A percentile compares a stretch with the other conserved stretches of the same genome.
Evolutionary conservation across 2,113 vertebrate species (phyloP).

Genomic region (Nothobranchius furzeri): DNA sequence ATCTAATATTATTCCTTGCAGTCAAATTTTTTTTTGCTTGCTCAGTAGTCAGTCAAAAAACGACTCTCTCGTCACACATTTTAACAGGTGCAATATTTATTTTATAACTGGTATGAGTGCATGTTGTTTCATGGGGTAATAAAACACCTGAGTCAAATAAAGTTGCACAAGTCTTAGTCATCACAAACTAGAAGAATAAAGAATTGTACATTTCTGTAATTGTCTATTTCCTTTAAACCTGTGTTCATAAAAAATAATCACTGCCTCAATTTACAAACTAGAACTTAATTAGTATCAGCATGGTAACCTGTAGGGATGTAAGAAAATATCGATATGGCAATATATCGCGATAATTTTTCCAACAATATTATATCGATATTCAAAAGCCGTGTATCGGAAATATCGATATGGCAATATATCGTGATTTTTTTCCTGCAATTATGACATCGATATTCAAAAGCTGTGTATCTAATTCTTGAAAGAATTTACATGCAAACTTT

Average conservation of each 20-base stretch:
- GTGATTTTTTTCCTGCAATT: no score
- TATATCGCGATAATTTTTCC: no score
- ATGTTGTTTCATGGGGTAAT: conserved; percentile 37
- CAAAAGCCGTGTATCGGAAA: no score
- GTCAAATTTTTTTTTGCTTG: conserved; percentile 9
- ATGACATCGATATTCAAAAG: no score
- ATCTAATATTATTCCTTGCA: conserved; percentile 17
- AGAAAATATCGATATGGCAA: no score
- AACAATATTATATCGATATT: no score
- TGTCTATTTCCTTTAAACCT: not conserved
- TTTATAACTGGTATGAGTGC: conserved; percentile 33
- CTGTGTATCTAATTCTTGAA: no score
- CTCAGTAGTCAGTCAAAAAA: conserved; percentile 18
- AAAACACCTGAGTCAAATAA: conserved; percentile 32
- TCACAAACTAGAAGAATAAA: not conserved
- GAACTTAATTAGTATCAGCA: conserved; percentile 5
- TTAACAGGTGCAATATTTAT: conserved; percentile 39
- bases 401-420: no score
- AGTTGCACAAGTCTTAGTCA: conserved; percentile 26
- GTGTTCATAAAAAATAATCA: conserved; percentile 11
- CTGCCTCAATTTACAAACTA: conserved; percentile 6
- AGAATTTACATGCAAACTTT: no score
- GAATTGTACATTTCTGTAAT: conserved; percentile 7
- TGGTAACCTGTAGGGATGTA: conserved; percentile 3
- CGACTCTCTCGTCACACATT: conserved; percentile 38